A percentile compares a stretch with the other conserved stretches of the same genome.
Evolutionary conservation across 2,113 vertebrate genomes (phyloP).

Genomic region (Ancistrus triradiatus): DNA sequence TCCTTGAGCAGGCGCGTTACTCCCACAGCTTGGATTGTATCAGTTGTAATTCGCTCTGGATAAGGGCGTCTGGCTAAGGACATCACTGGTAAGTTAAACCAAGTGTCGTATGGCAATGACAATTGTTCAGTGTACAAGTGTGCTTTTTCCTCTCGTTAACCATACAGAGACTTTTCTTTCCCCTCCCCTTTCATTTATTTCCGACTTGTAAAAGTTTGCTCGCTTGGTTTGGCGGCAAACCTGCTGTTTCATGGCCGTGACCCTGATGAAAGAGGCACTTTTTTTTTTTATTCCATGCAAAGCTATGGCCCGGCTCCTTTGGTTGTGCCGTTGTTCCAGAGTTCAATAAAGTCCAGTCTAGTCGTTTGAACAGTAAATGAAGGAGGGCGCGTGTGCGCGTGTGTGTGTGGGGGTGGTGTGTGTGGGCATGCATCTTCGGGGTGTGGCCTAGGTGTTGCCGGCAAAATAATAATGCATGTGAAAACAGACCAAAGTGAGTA

Average conservation of each 20-base stretch:
- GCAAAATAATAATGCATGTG: constrained; percentile 45
- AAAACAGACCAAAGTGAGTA: constrained; percentile 35
- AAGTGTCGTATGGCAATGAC: no score
- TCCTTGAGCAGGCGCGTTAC: no score
- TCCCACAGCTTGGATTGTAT: no score
- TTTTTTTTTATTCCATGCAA: no score
- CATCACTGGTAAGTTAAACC: no score
- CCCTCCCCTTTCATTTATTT: constrained; percentile 43
- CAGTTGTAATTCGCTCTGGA: no score
- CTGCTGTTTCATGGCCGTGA: no score
- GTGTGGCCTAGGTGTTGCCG: constrained; percentile 29
- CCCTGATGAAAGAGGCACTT: constrained; percentile 18
- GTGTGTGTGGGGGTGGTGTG: constrained; percentile 20
- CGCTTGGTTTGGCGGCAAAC: no score
- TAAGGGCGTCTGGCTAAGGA: no score
- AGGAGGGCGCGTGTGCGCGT: not conserved
- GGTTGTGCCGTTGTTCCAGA: constrained; percentile 12
- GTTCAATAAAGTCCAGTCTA: constrained; percentile 21
- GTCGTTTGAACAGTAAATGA: constrained; percentile 19
- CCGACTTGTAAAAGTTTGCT: constrained; percentile 29
- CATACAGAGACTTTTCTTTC: constrained; percentile 52
- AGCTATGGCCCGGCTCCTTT: constrained; percentile 41
- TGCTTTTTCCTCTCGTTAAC: no score
- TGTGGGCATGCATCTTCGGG: constrained; percentile 26
- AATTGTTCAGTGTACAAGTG: no score